Conservation (phyloP, 2,888 invertebrate species). For the Cylindroiulus punctatus region DNA sequence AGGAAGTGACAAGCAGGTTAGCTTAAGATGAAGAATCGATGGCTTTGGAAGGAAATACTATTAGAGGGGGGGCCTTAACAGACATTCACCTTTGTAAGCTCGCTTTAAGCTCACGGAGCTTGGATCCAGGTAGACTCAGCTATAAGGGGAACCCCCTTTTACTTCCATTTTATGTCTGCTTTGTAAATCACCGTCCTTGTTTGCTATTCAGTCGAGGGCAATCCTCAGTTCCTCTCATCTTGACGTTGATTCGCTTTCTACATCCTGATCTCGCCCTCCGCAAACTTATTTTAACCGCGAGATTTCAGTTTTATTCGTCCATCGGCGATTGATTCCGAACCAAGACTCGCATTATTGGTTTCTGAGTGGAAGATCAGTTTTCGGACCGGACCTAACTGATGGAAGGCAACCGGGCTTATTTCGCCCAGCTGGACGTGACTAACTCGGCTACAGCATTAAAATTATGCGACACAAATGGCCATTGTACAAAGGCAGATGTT, state of each 20-base stretch:
- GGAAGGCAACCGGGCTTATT: background rate
- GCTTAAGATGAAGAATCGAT: slow-evolving; percentile 50
- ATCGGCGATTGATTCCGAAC: background rate
- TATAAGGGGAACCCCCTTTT: background rate
- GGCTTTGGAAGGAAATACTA: slow-evolving; percentile 48
- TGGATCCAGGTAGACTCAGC: background rate
- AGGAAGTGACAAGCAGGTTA: slow-evolving; percentile 47
- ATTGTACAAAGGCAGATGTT: too few relatives aligned
- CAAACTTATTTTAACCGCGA: background rate
- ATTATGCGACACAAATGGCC: too few relatives aligned
- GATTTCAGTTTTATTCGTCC: slow-evolving; percentile 8
- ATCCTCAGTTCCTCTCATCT: slow-evolving; percentile 19
- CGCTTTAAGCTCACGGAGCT: background rate
- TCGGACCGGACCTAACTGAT: background rate
- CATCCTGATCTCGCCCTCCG: background rate
- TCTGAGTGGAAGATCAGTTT: background rate
- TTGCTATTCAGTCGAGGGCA: slow-evolving; percentile 39
- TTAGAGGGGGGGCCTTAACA: slow-evolving; percentile 45
- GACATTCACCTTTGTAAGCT: slow-evolving; percentile 43
- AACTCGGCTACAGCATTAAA: too few relatives aligned
- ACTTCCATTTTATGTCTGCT: background rate
- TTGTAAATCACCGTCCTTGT: slow-evolving; percentile 17
- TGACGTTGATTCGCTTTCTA: slow-evolving; percentile 27
- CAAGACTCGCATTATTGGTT: slow-evolving; percentile 10
- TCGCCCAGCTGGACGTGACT: too few relatives aligned